These are phyloP conservation scores for Tragelaphus buxtoni DNA, from an alignment of 2,113 vertebrate species.

Conservation along the genomic window DNA sequence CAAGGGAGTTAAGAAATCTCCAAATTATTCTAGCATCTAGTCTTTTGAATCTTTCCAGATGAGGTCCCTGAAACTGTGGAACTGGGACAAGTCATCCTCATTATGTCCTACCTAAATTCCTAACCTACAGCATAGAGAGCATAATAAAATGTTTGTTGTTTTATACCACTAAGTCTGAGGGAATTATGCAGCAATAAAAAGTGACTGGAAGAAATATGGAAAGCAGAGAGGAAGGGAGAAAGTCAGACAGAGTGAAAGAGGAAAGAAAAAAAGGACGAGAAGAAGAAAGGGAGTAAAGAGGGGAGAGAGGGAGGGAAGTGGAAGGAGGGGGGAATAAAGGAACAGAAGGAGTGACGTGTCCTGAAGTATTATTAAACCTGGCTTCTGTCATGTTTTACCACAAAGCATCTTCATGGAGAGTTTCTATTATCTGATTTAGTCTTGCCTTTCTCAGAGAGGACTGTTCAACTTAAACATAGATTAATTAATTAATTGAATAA, in stretches of 20 bases:
- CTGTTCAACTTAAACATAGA: background rate
- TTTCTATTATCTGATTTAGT: background rate
- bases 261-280: background rate
- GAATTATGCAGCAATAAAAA: background rate
- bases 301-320: rapidly evolving
- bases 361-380: background rate
- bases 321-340: background rate
- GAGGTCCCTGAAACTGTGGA: background rate
- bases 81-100: background rate
- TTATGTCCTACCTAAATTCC: background rate
- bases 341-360: too few species aligned
- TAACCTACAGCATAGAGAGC: background rate
- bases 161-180: background rate
- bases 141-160: background rate
- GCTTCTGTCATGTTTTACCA: background rate
- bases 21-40: background rate
- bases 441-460: background rate
- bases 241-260: background rate
- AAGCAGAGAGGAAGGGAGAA: background rate
- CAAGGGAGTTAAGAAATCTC: background rate
- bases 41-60: background rate
- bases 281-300: background rate
- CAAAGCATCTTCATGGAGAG: background rate
- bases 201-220: background rate
- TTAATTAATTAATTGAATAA: background rate